These are phyloP conservation scores for Gymnoscopelus braueri DNA, from an alignment of 2,797 vertebrate species.

Conservation along the genomic window DNA sequence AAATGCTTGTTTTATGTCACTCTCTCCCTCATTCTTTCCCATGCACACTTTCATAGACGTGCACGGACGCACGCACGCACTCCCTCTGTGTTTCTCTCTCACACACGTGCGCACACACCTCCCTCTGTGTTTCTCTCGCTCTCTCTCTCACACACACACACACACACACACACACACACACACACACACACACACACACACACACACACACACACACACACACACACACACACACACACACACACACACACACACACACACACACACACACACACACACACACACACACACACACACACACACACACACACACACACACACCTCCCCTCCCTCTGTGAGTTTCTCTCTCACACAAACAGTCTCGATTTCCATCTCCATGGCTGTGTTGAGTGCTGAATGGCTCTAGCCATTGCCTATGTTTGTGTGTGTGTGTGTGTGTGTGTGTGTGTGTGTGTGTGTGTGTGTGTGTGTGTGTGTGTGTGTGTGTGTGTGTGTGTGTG, in stretches of 20 bases:
- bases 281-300: slow-evolving; percentile 19
- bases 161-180: slow-evolving; percentile 19
- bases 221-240: slow-evolving; percentile 11
- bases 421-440: slow-evolving; percentile 37
- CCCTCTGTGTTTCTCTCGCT: not conserved
- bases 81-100: too few species aligned
- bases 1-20: not conserved
- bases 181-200: slow-evolving; percentile 24
- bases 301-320: slow-evolving; percentile 10
- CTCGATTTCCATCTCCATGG: slow-evolving; percentile 64
- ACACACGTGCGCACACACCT: too few species aligned
- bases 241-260: slow-evolving; percentile 24
- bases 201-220: slow-evolving; percentile 27
- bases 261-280: slow-evolving; percentile 27
- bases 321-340: not conserved
- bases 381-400: slow-evolving; percentile 37
- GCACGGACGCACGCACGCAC: not conserved
- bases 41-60: slow-evolving; percentile 11
- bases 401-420: slow-evolving; percentile 29
- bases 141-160: slow-evolving; percentile 19
- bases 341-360: slow-evolving; percentile 14
- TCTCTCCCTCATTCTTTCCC: not conserved
- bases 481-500: slow-evolving; percentile 35
- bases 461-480: slow-evolving; percentile 34
- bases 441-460: slow-evolving; percentile 29